Base-by-base conservation (phyloP, 35 echinoderm and acorn worm species). In the Stichopus chloronotus region DNA sequence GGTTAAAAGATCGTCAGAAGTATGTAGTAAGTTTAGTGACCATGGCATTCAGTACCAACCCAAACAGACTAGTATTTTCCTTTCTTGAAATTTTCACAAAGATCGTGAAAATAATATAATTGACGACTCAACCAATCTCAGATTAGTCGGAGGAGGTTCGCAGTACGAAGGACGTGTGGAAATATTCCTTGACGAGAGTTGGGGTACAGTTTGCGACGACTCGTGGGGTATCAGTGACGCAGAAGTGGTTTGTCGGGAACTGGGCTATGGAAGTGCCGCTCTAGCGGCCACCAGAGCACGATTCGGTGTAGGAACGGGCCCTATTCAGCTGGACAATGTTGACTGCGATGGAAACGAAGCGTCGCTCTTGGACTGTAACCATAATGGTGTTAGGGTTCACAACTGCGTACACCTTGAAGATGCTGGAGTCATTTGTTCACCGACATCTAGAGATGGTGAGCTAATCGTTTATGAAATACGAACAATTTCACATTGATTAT, bases 151-250 rank as follows among this genome's bases (percentile, higher is more conserved):
- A 8, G 80, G 80, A 53, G 52, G 55, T 12, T 43, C 80, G 3
- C 13, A 21, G 24, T 57, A 83, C 80, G 80, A 83, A 57, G 80
- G 80, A 83, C 80, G 80, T 83, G 80, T 83, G 11, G 80, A 83
- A 83, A 30, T 83, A 8, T 83, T 43, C 19, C 52, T 83, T 57
- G 14, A 25, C 17, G 80, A 30, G 19, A 6, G 12, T 55, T 83
- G 80, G 80, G 80, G 80, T 21, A 55, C 80, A 14, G 55, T 83
- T 14, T 83, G 80, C 19, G 80, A 83, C 19, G 80, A 83, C 25
- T 55, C 25, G 52, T 83, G 80, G 80, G 80, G 52, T 30, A 53
- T 83, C 8, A 83, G 52, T 57, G 80, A 83, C 55, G 80, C 80
- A 12, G 16, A 13, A 14, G 80, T 83, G 52, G 80, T 52, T 17